These are phyloP conservation scores for Fissipunctia ypsillon DNA, from an alignment of 2,888 invertebrate genomes.

Conservation along the genomic window DNA sequence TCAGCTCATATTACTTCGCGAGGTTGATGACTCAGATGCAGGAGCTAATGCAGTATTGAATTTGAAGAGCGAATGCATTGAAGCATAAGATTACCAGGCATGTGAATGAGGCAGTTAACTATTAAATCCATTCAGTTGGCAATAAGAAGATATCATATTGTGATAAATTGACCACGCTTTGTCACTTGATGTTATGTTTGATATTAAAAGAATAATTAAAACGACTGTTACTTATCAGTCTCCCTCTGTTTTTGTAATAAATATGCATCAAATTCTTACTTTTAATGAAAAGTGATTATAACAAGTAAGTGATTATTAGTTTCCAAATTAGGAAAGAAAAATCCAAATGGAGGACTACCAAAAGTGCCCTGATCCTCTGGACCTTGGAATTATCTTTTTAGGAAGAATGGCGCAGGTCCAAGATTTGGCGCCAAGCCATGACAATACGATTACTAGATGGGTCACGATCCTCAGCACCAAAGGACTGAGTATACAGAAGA, in stretches of 20 bases:
- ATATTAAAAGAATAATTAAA: not conserved
- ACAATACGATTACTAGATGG: not conserved
- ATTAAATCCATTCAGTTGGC: not conserved
- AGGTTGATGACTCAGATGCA: constrained; percentile 53
- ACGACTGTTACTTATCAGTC: not conserved
- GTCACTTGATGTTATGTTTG: constrained; percentile 11
- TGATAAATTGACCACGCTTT: constrained; percentile 9
- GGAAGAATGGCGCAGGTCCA: not conserved
- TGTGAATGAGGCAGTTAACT: constrained; percentile 23
- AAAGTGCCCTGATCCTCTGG: not conserved
- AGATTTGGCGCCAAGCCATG: not conserved
- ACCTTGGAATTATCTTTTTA: not conserved
- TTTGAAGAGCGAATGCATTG: constrained; percentile 41
- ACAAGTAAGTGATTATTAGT: too few species aligned
- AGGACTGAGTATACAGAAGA: not conserved
- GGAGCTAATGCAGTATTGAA: constrained; percentile 24
- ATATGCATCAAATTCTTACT: not conserved
- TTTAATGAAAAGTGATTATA: not conserved
- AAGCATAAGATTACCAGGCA: constrained; percentile 30
- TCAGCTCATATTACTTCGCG: constrained; percentile 34
- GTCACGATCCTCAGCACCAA: not conserved
- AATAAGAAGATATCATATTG: constrained; percentile 17
- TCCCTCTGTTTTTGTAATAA: not conserved
- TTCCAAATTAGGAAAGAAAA: not conserved
- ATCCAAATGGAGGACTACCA: not conserved